These are phyloP conservation scores for Argyresthia albistria DNA, from an alignment of 2,888 invertebrate species.

Conservation along the genomic window DNA sequence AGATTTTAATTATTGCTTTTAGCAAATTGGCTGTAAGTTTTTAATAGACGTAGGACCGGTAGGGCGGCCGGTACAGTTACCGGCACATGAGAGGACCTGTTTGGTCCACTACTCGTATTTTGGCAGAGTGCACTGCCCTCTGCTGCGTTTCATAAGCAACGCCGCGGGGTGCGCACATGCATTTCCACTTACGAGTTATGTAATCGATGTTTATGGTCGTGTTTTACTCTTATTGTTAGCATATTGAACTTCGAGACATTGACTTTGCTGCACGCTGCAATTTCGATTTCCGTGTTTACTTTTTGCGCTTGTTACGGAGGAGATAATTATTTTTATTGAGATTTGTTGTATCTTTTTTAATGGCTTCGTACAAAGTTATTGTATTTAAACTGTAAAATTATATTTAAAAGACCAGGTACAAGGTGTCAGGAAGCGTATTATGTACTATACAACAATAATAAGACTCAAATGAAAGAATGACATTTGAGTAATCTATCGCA, in stretches of 20 bases:
- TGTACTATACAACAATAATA: too few species aligned
- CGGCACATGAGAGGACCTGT: slow-evolving; percentile 1
- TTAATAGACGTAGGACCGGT: neutral
- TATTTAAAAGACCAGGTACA: too few species aligned
- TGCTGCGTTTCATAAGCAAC: neutral
- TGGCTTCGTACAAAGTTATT: too few species aligned
- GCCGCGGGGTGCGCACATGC: neutral
- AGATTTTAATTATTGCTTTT: neutral
- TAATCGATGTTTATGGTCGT: neutral
- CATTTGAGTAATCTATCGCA: too few species aligned
- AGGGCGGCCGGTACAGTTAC: slow-evolving; percentile 1
- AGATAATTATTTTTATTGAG: too few species aligned
- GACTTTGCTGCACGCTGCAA: neutral
- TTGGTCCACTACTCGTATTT: neutral
- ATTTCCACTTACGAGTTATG: neutral
- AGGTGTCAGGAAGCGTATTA: too few species aligned
- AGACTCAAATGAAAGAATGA: too few species aligned
- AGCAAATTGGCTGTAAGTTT: neutral
- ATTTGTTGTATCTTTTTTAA: too few species aligned
- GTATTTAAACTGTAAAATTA: too few species aligned
- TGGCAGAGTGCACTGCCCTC: slow-evolving; percentile 8
- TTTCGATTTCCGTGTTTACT: neutral
- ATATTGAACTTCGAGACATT: neutral
- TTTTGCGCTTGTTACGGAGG: too few species aligned
- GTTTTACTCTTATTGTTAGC: neutral